Base-by-base conservation (phyloP, 2,888 invertebrate species). In the Pediacus dermestoides region DNA sequence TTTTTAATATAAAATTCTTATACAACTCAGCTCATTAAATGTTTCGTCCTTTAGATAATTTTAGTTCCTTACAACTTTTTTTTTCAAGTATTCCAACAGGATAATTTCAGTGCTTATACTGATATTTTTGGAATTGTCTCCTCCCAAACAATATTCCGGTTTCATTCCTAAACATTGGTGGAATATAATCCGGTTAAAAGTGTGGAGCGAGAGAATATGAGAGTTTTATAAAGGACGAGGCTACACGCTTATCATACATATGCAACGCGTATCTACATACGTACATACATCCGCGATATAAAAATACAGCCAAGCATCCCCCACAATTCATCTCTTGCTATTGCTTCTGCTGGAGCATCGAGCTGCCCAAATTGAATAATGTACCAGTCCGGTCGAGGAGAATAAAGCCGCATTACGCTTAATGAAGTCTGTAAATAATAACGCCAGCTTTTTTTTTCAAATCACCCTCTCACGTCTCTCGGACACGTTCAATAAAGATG, bases 261-360 rank as follows among this genome's bases (percentile, higher is more conserved):
- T 66, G 66, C 64, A 65, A 66, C 62, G 63, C 61, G 60, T 65
- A 65, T 64, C 61, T 63, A 63, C 61, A 62, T 62, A 61, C 60
- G 60, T 58, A 58, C 57, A 58, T 59, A 63, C 58, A 60, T 57
- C 55, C 59, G 53, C 59, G 58, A 63, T 63, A 62, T 62, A 62
- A 63, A 63, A 64, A 63, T 63, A 62, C 57, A 46, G 53, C 35
- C 32, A 48, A 46, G 44, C 48, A 42, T 37, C 57, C 57, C 61
- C 52, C 60, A 56, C 63, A 61, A 60, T 63, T 63, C 63, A 62
- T 63, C 50, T 58, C 49, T 45, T 44, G 46, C 41, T 37, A 46
- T 28, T 28, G 28, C 28, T 28, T 28, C 12, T 4, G 26, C 26
- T 9, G 28, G 28, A 28, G 28, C 28, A 28, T 51, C 43, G 40